Conservation (phyloP, 2,888 invertebrate species). For the Ochropleura leucogaster region DNA sequence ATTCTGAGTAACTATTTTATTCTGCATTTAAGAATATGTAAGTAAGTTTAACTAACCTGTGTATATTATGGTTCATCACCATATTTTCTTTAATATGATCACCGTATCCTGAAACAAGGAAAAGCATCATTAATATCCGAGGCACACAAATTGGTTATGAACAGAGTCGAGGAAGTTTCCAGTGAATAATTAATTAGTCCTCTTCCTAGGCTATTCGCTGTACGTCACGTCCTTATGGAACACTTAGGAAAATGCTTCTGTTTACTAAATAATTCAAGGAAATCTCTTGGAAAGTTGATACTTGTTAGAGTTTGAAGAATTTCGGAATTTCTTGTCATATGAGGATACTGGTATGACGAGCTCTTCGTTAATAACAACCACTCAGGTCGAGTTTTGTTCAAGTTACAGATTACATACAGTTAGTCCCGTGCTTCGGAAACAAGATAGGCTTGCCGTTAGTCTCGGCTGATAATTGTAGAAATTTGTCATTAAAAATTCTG, state of each 20-base stretch:
- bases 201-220: slow-evolving; percentile 12
- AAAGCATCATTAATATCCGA: slow-evolving; percentile 25
- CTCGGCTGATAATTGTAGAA: too few relatives aligned
- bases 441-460: too few relatives aligned
- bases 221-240: slow-evolving; percentile 15
- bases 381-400: neutral
- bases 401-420: too few relatives aligned
- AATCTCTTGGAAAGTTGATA: neutral
- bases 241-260: slow-evolving; percentile 10
- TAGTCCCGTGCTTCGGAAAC: too few relatives aligned
- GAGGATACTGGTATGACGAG: neutral
- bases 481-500: too few relatives aligned
- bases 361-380: neutral
- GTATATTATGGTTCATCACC: slow-evolving; percentile 88
- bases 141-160: slow-evolving; percentile 9
- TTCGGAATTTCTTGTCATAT: neutral
- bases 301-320: neutral
- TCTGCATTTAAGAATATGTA: neutral
- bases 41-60: slow-evolving; percentile 78
- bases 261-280: slow-evolving; percentile 31
- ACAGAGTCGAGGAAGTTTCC: slow-evolving; percentile 9
- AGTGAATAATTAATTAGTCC: slow-evolving; percentile 30
- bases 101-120: slow-evolving; percentile 85
- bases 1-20: neutral
- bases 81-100: slow-evolving; percentile 87